Conservation (phyloP, 2,888 invertebrate species). For the Agonopterix arenella region DNA sequence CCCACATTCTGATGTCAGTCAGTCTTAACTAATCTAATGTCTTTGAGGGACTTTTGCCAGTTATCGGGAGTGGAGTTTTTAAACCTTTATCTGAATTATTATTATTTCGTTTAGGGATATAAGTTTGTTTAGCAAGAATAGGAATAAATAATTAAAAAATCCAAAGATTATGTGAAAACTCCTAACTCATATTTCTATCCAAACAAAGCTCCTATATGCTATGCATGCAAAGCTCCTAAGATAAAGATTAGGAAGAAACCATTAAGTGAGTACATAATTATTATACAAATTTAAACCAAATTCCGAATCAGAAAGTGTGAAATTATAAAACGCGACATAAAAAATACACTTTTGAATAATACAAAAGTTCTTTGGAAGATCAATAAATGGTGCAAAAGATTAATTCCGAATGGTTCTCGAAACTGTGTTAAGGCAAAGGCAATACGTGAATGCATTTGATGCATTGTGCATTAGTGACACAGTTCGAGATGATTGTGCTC, state of each 20-base stretch:
- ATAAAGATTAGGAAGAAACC: no score
- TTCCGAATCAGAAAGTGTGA: conserved; percentile 1
- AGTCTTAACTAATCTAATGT: no score
- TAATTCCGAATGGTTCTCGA: conserved; percentile 29
- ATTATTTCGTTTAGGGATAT: no score
- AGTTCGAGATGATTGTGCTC: conserved; percentile 8
- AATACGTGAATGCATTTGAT: conserved; percentile 47
- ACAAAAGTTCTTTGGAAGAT: conserved; percentile 5
- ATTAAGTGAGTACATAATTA: no score
- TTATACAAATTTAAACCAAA: no score
- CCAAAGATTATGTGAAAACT: no score
- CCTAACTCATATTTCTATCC: no score
- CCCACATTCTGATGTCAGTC: conserved; percentile 1
- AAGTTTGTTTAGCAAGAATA: no score
- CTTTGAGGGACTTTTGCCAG: background rate
- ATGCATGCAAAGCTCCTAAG: no score
- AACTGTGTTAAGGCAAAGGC: conserved; percentile 11
- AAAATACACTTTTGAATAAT: background rate
- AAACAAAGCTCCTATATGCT: no score
- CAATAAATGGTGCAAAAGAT: conserved; percentile 24
- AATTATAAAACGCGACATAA: background rate
- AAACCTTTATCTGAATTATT: no score
- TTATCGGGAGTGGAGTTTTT: background rate
- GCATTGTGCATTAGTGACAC: conserved; percentile 33
- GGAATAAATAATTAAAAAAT: no score